Percentiles rank a stretch among this genome's conserved stretches.
These are phyloP conservation scores for Pelmatolapia mariae DNA, from an alignment of 2,113 vertebrate species.

Conservation along the genomic window DNA sequence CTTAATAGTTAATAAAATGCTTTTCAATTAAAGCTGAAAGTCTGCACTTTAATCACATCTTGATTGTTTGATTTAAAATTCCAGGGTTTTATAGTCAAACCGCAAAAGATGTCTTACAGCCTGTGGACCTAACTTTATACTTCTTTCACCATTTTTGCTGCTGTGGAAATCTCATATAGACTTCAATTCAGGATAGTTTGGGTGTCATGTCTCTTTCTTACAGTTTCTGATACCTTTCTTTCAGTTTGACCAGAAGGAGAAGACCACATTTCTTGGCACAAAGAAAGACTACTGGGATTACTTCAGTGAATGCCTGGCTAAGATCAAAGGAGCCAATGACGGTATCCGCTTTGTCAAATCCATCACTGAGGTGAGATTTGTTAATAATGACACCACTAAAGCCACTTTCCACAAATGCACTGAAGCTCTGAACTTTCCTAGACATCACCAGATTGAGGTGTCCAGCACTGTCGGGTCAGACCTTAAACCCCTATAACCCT, in stretches of 20 bases:
- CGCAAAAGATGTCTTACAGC: not conserved
- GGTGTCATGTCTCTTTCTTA: not conserved
- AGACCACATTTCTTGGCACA: conserved; percentile 84
- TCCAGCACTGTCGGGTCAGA: not conserved
- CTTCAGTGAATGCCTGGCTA: conserved; percentile 88
- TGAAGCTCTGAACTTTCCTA: not conserved
- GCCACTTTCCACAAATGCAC: not conserved
- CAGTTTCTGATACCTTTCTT: not conserved
- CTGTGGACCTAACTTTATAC: not conserved
- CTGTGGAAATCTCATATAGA: not conserved
- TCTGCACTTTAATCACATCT: not conserved
- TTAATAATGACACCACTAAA: not conserved
- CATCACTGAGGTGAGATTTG: conserved; percentile 81
- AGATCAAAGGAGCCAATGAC: conserved; percentile 92
- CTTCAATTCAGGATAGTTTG: not conserved
- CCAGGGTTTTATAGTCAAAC: too few relatives aligned
- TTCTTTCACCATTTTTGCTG: not conserved
- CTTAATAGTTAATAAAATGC: not conserved
- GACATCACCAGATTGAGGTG: not conserved
- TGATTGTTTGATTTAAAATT: not conserved
- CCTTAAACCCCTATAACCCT: not conserved
- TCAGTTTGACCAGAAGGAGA: conserved; percentile 95
- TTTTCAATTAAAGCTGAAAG: not conserved
- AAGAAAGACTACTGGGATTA: conserved; percentile 98
- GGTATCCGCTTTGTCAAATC: conserved; percentile 96